These are phyloP conservation scores for Smutsia gigantea DNA, from an alignment of 2,797 vertebrate genomes.

Conservation along the genomic window DNA sequence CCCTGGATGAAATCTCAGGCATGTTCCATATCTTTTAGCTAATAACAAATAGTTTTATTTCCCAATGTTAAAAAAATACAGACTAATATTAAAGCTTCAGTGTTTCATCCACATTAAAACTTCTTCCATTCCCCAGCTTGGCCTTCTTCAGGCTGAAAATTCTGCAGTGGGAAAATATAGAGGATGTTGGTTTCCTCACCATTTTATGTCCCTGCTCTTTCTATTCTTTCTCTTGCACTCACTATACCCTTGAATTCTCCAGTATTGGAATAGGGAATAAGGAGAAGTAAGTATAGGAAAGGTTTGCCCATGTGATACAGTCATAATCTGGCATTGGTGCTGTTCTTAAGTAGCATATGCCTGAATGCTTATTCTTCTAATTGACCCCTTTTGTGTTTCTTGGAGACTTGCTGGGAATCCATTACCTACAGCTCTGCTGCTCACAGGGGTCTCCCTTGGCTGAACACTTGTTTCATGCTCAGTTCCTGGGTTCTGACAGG, in stretches of 20 bases:
- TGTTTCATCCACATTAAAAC: neutral
- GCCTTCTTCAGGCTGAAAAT: neutral
- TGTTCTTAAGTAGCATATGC: neutral
- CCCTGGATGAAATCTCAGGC: slow-evolving; percentile 16
- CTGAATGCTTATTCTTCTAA: neutral
- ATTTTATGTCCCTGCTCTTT: neutral
- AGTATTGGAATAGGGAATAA: neutral
- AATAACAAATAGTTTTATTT: slow-evolving; percentile 20
- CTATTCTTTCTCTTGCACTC: neutral
- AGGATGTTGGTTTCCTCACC: neutral
- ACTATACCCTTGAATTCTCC: neutral
- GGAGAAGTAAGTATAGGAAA: neutral
- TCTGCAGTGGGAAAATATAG: neutral
- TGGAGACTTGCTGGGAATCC: neutral
- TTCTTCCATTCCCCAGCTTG: neutral
- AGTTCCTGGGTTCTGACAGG: neutral
- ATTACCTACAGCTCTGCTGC: neutral
- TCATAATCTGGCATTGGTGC: neutral
- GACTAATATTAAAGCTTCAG: neutral
- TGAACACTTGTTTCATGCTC: neutral
- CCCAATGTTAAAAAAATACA: neutral
- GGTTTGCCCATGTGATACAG: neutral
- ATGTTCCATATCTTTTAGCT: neutral
- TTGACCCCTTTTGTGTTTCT: neutral
- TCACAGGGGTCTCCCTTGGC: neutral